Conservation (phyloP, 53 echinoderm and acorn worm species). For the Paracentrotus lividus region DNA sequence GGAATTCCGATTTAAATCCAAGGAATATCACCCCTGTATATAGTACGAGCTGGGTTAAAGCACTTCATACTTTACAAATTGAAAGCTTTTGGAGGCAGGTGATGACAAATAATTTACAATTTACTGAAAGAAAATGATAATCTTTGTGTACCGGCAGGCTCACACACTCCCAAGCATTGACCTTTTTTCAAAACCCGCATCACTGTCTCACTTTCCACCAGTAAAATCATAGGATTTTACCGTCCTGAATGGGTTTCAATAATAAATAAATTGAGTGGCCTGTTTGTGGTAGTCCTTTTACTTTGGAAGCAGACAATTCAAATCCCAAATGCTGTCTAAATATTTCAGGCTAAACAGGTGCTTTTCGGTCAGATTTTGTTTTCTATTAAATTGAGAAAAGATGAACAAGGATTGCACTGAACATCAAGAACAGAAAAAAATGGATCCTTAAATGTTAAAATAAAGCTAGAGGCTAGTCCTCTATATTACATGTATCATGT, state of each 20-base stretch:
- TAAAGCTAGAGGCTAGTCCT: too few species aligned
- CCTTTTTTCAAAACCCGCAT: background rate
- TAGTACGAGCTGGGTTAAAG: background rate
- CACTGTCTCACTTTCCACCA: background rate
- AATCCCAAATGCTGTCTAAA: background rate
- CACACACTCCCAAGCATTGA: background rate
- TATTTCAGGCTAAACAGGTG: slow-evolving; percentile 24
- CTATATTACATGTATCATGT: too few species aligned
- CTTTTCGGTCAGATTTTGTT: background rate
- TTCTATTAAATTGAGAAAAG: background rate
- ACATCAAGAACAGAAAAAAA: too few species aligned
- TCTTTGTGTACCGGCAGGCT: background rate
- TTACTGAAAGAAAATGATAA: background rate
- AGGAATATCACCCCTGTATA: background rate
- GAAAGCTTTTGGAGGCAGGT: background rate
- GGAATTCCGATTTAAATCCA: too few species aligned
- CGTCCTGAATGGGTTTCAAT: slow-evolving; percentile 20
- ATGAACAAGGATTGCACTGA: too few species aligned
- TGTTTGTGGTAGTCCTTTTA: background rate
- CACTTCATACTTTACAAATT: background rate
- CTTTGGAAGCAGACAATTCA: background rate
- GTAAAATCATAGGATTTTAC: background rate
- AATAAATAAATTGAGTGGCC: background rate
- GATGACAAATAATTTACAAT: background rate
- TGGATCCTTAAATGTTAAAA: too few species aligned